Base-by-base conservation (phyloP, 2,888 invertebrate species). In the Byasa hedistus region DNA sequence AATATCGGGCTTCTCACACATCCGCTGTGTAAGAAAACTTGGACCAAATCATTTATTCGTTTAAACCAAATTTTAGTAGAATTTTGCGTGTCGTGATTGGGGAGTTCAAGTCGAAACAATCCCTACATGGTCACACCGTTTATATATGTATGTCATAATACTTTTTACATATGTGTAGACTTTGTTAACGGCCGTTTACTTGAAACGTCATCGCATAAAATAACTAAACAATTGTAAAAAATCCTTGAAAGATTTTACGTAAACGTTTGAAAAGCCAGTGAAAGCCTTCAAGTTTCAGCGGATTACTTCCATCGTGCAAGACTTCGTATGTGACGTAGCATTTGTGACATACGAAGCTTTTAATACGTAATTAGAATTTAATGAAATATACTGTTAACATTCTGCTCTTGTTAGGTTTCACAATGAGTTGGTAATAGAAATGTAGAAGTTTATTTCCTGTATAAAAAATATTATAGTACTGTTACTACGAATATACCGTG, bases 231-330 rank as follows among this genome's bases (percentile, higher is more conserved):
- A 48, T n/a, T 48, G 19, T 4, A 48, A n/a, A 48, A 12, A 39
- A 2, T 15, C 3, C 39, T 48, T n/a, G 7, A 48, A 48, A 48
- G 19, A 48, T 19, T n/a, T 0, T 48, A n/a, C 8, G 4, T n/a
- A 48, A 48, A 48, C 19, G n/a, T 27, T 48, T 48, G 21, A 57
- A 64, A 63, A 58, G 51, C 27, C 22, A 55, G 23, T 58, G 64
- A 64, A 64, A 64, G 4, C 64, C 58, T 64, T 21, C 44, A 59
- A 58, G 64, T 64, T 17, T 44, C 58, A 58, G 27, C 24, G 58
- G 64, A 64, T 64, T 64, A 39, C 23, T 23, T 5, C 36, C 23
- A 48, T 24, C 36, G 39, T 61, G 61, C 52, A 61, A 36, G 65
- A 61, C 57, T 57, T 24, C 39, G 52, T 61, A 51, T 66, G 51